Percentiles rank a stretch among this genome's conserved stretches.
phyloP scores from a whole-genome alignment of 30 jellyfish, hydroid and myxozoan species.

The Aurelia coerulea region DNA sequence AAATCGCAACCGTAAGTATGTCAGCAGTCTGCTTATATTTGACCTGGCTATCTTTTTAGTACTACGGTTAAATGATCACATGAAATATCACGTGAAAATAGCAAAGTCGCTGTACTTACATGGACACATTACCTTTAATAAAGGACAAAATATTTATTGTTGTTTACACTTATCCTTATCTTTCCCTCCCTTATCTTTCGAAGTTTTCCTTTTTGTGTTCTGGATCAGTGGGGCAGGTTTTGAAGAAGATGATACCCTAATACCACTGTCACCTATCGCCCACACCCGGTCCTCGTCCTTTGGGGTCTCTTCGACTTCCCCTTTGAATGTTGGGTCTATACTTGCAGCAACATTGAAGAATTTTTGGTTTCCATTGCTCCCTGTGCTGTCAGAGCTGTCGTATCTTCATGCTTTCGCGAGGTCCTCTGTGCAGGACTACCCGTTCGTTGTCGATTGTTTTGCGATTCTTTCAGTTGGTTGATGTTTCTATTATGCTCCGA shows the following conservation, averaged over 20 bases:
- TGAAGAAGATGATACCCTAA: conserved; percentile 17
- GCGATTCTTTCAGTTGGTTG: no score
- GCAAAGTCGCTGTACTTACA: no score
- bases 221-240: conserved; percentile 79
- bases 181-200: conserved; percentile 45
- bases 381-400: background rate
- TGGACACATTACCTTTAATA: no score
- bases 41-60: no score
- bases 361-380: background rate
- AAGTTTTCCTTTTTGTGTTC: conserved; percentile 52
- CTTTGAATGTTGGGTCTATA: conserved; percentile 71
- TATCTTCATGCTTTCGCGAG: background rate
- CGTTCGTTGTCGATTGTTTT: no score
- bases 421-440: no score
- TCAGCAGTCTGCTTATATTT: no score
- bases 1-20: no score
- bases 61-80: no score
- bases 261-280: conserved; percentile 51
- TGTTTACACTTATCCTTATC: conserved; percentile 72
- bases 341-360: conserved; percentile 69
- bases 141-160: conserved; percentile 12
- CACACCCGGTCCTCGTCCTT: conserved; percentile 16
- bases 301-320: conserved; percentile 41
- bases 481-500: no score
- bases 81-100: no score